Evolutionary conservation across 35 echinoderm and acorn worm species (phyloP).

Genomic region (Heliocidaris tuberculata): DNA sequence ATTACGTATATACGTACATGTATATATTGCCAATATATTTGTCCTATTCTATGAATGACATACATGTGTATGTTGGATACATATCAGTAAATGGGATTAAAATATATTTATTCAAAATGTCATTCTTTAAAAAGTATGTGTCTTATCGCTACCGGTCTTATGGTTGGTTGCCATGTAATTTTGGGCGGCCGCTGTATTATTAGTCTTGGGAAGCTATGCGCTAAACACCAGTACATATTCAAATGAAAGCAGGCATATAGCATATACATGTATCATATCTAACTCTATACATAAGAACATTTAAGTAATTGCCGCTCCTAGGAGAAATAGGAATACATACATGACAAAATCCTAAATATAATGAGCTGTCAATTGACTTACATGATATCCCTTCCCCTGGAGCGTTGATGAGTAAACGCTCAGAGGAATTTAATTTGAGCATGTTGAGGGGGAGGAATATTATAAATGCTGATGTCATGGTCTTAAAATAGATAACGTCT

Average conservation of each 20-base stretch:
- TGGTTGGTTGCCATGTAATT: too few relatives aligned
- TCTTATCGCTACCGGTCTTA: too few relatives aligned
- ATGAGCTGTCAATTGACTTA: background rate
- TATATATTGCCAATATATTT: background rate
- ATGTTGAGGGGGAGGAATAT: background rate
- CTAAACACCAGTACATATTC: too few relatives aligned
- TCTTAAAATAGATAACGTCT: background rate
- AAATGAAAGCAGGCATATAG: too few relatives aligned
- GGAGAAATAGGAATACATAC: too few relatives aligned
- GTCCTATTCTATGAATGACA: background rate
- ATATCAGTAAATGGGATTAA: background rate
- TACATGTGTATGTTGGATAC: background rate
- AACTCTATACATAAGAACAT: too few relatives aligned
- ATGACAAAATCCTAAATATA: too few relatives aligned
- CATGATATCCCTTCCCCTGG: background rate
- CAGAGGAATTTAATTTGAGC: conserved; percentile 1
- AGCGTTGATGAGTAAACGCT: conserved; percentile 16
- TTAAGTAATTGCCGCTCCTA: too few relatives aligned
- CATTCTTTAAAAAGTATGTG: too few relatives aligned
- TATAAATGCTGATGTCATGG: background rate
- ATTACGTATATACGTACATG: background rate
- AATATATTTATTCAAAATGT: background rate
- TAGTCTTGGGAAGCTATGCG: too few relatives aligned
- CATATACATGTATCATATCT: too few relatives aligned
- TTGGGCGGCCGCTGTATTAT: too few relatives aligned